Evolutionary conservation across 2,113 vertebrate species (phyloP), one percentile per base, ranked within the genome.

Genomic region (Stomatorhinus ivindoensis): DNA sequence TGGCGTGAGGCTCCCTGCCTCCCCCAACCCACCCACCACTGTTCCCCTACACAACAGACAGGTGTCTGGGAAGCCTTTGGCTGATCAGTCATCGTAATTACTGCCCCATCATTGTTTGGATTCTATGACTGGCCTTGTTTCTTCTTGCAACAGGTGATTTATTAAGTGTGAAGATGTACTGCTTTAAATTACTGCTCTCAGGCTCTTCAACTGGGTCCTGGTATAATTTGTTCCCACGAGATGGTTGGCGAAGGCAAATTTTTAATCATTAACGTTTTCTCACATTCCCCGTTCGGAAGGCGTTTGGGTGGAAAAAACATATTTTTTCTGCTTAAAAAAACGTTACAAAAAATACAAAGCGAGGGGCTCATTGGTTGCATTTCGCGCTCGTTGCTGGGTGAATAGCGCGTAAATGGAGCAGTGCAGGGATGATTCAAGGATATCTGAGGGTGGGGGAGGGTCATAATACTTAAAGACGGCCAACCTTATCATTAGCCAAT

Each of bases 1-100:
- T 86, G 61, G 89, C 89, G 89, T 93, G 91, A 89, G 92, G 91
- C 15, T 35, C 27, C 44, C 44, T 47, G 83, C 11, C 15, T 2
- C 35, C 69, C 31, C 15, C 15, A 39, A 15, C 4, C 69, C 15
- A 4, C 27, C 69, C 69, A 31, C 11, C 31, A 31, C 15, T 76
- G 69, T 31, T 10, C 35, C 15, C 11, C 11, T 21, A 48, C 39
- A n/a, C 17, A 44, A 83, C 11, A 48, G 46, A 85, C 83, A 85
- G 47, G 83, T 48, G n/a, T 85, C 83, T 48, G 44, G 83, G 83
- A 48, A 13, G 42, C 44, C 21, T 13, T 8, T n/a, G 21, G 39
- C 82, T 15, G 27, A 89, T 89, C 82, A 47, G 42, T 85, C 51
- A n/a, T 48, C 47, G 21, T 89, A 51, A 89, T 87, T 86, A 73